Percentiles rank a stretch among this genome's conserved stretches.
Conservation (phyloP, 2,113 vertebrate species). For the Ciconia maguari region DNA sequence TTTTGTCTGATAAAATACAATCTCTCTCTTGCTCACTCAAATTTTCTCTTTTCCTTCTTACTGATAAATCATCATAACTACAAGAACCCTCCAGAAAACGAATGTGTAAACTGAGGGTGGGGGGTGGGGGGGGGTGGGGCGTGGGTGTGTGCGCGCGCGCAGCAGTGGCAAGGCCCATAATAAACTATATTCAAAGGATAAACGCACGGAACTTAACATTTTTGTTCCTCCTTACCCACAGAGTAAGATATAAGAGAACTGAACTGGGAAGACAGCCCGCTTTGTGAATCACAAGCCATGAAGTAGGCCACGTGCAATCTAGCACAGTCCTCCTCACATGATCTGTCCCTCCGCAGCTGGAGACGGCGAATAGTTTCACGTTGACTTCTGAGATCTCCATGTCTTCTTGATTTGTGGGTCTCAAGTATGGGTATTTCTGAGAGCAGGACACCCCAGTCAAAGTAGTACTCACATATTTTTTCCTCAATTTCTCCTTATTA, state of each 20-base stretch:
- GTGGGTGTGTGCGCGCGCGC: no score
- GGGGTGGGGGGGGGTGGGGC: background rate
- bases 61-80: background rate
- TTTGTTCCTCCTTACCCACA: background rate
- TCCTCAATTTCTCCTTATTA: background rate
- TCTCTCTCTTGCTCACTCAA: background rate
- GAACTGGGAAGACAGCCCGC: background rate
- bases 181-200: background rate
- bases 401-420: background rate
- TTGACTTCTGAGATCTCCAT: background rate
- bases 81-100: background rate
- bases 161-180: background rate
- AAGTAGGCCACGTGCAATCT: background rate
- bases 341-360: background rate
- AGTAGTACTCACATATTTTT: background rate
- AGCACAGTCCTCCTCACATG: background rate
- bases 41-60: background rate
- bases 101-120: background rate
- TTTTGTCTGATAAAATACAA: background rate
- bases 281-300: background rate
- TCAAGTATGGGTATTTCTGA: background rate
- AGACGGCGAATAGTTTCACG: background rate
- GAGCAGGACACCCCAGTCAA: background rate
- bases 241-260: background rate
- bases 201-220: background rate